Base-by-base conservation (phyloP, 2,797 vertebrate genomes). In the Phylloscopus collybita region DNA sequence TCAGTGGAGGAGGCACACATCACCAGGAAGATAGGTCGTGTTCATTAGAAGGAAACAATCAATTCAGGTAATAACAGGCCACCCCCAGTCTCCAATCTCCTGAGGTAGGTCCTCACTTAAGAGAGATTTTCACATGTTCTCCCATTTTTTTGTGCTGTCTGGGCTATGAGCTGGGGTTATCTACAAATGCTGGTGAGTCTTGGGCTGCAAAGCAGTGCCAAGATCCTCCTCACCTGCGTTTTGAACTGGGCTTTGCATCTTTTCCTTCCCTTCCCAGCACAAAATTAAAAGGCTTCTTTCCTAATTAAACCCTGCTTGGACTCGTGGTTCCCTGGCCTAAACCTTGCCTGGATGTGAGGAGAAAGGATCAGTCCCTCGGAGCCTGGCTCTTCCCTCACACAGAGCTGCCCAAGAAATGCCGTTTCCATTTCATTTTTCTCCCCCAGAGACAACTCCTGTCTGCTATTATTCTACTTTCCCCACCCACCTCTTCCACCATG, bases 401-500 rank as follows among this genome's bases (percentile, higher is more conserved):
- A 1, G 34, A 54, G 16, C 44, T 34, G 88, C 65, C 80, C 54
- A 75, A 56, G 71, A 88, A 93, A 64, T 30, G 47, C 36, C 85
- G 54, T 95, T 91, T 84, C 75, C 87, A 67, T 91, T 45, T 70
- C 73, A 79, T 81, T 84, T 67, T 40, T 18, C 26, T 72, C 38
- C 82, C 26, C 51, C 26, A 32, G 64, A 60, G 80, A 85, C 3
- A 13, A 38, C 97, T 97, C 97, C 97, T 98, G 95, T 92, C 94
- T 92, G 19, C 61, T 51, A 94, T 97, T 96, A 97, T 97, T 97
- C 94, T 13, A 4, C 60, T 85, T 91, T 90, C 95, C 92, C 96
- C 65, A 65, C 56, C 80, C 90, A 95, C 97, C 96, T 96, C 97
- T 96, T 97, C 97, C 88, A 96, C 98, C 94, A 60, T 95, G 97